Evolutionary conservation across 2,888 invertebrate species (phyloP).

Genomic region (Zelleria hepariella): DNA sequence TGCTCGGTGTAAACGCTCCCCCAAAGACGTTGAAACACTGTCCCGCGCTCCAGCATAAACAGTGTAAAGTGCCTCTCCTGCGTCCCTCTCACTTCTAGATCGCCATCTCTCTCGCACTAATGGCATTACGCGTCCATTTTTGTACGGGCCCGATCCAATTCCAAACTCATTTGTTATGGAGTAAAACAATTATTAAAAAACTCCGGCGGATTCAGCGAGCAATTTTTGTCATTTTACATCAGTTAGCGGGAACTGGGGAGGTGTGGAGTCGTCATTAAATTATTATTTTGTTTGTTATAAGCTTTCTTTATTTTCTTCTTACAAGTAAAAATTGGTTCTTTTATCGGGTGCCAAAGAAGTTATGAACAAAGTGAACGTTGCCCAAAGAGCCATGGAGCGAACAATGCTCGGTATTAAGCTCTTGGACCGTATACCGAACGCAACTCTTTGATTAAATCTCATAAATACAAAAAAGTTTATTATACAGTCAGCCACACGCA

Average conservation of each 20-base stretch:
- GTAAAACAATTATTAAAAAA: conserved; percentile 73
- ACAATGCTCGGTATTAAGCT: no score
- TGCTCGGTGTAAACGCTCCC: background rate
- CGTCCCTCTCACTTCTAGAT: conserved; percentile 24
- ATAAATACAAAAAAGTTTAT: no score
- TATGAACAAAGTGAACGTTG: no score
- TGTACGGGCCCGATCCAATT: conserved; percentile 76
- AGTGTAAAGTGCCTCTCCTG: conserved; percentile 6
- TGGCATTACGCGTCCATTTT: conserved; percentile 78
- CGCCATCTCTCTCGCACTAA: conserved; percentile 67
- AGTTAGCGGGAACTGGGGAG: conserved; percentile 30
- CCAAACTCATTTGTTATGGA: conserved; percentile 77
- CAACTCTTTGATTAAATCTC: no score
- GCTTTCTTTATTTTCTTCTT: no score
- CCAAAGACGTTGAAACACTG: background rate
- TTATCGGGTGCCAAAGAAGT: no score
- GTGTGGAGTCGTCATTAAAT: background rate
- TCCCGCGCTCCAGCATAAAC: background rate
- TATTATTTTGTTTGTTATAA: no score
- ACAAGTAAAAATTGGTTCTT: no score
- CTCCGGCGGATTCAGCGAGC: conserved; percentile 56
- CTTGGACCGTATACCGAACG: no score
- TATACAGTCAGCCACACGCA: no score
- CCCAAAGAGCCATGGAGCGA: no score
- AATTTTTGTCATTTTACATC: conserved; percentile 62